Base-by-base conservation (phyloP, 2,888 invertebrate genomes). In the Hyppa rectilinea region DNA sequence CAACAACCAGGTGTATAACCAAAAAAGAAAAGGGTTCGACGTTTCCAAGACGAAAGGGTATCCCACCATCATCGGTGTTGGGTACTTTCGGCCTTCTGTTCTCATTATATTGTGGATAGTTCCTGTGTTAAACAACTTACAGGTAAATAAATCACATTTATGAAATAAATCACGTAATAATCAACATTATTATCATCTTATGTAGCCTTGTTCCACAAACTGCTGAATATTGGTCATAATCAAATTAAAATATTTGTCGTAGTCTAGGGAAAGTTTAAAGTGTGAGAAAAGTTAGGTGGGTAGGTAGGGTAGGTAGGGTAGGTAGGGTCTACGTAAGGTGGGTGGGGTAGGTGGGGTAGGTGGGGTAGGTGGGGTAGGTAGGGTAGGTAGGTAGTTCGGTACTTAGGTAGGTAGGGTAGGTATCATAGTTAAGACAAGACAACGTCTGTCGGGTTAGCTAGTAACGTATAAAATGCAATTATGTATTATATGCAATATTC, bases 1-100 rank as follows among this genome's bases (percentile, higher is more conserved):
- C 17, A 71, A n/a, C 10, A 71, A 26, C 75, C 75, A 71, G 1
- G 75, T 45, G 17, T 38, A 53, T 9, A 71, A 14, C 65, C 75
- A 71, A 38, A 75, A 71, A 0, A 71, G 0, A 14, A 65, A 26
- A n/a, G 36, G 38, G 12, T 53, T 75, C 12, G 0, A 2, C 9
- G 38, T n/a, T 2, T 0, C 0, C 52, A 29, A 38, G 2, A 0
- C 0, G 3, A 64, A 64, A 1, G 0, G 4, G 1, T 64, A 40
- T n/a, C 20, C 26, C 14, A 71, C 65, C 0, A 9, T 14, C 38
- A 31, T 64, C 7, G 52, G 53, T 31, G 71, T 0, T n/a, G 31
- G 0, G n/a, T 65, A 71, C 3, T 14, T 12, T 43, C 0, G 17
- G 1, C 0, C 0, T 5, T 50, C 1, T 0, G 14, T 36, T 0